A percentile compares a stretch with the other conserved stretches of the same genome.
phyloP scores from a whole-genome alignment of 2,113 vertebrate genomes.

The Scophthalmus maximus region DNA sequence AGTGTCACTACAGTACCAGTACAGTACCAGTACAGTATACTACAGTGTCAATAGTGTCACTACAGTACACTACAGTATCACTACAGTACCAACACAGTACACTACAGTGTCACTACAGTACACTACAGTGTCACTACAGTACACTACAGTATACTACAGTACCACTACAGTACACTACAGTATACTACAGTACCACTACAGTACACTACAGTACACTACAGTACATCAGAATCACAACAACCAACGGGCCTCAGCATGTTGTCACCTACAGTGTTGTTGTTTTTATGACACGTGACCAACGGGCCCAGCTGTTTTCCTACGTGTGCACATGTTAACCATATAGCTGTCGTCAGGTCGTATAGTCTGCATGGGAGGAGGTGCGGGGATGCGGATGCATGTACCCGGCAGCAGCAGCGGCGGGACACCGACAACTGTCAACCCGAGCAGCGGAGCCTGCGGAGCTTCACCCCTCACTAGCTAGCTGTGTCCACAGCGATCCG shows the following conservation, averaged over 20 bases:
- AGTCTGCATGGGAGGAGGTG: not conserved
- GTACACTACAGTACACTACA: no score
- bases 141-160: no score
- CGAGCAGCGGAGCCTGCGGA: slow-evolving; percentile 42
- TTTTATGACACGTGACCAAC: not conserved
- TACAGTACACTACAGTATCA: no score
- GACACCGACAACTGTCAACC: slow-evolving; percentile 55
- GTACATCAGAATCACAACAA: slow-evolving; percentile 8
- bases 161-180: no score
- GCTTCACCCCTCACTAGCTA: slow-evolving; percentile 48
- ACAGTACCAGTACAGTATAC: no score
- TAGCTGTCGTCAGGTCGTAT: not conserved
- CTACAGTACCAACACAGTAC: no score
- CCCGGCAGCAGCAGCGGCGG: slow-evolving; percentile 18
- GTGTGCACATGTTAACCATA: not conserved
- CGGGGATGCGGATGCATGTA: not conserved
- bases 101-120: no score
- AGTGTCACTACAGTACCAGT: no score
- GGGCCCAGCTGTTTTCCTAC: not conserved
- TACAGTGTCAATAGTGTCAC: no score
- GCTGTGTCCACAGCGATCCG: not conserved
- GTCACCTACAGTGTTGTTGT: not conserved
- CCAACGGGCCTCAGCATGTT: slow-evolving; percentile 31
- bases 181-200: no score
- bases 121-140: no score